phyloP scores from a whole-genome alignment of 2,797 vertebrate genomes.

The Graptemys geographica region DNA sequence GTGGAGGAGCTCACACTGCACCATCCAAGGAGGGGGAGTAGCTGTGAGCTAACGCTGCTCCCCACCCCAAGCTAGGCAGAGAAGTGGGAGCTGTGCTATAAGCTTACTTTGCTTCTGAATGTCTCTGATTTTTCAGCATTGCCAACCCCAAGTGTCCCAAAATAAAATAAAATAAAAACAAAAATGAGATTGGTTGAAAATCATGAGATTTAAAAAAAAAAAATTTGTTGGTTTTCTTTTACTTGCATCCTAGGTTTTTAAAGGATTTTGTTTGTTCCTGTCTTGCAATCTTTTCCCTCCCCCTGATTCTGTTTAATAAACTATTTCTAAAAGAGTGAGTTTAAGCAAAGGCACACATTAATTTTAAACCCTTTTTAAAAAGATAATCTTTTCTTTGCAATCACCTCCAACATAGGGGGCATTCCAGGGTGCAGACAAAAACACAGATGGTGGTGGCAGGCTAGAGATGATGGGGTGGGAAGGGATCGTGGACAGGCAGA shows the following conservation, averaged over 20 bases:
- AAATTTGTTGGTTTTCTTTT: not conserved
- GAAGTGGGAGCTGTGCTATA: not conserved
- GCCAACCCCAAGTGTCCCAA: slow-evolving; percentile 45
- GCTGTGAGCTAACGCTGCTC: not conserved
- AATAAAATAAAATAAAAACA: slow-evolving; percentile 11
- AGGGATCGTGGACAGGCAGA: not conserved
- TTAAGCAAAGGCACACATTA: not conserved
- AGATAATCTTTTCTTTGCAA: not conserved
- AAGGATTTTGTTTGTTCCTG: rapidly evolving
- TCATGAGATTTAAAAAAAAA: not conserved
- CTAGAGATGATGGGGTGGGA: not conserved
- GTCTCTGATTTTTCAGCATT: slow-evolving; percentile 45
- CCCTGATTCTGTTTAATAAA: not conserved
- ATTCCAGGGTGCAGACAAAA: not conserved
- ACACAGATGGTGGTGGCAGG: not conserved
- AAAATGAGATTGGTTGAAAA: slow-evolving; percentile 36
- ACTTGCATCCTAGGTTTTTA: not conserved
- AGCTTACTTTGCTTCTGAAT: slow-evolving; percentile 20
- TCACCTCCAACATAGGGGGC: not conserved
- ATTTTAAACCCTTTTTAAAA: not conserved
- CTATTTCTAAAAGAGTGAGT: not conserved
- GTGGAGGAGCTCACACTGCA: not conserved
- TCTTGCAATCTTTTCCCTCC: not conserved
- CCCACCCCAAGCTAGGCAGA: not conserved
- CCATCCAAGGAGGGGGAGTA: not conserved